phyloP scores from a whole-genome alignment of 64 coral and sea anemone genomes.

The Pocillopora damicornis region DNA sequence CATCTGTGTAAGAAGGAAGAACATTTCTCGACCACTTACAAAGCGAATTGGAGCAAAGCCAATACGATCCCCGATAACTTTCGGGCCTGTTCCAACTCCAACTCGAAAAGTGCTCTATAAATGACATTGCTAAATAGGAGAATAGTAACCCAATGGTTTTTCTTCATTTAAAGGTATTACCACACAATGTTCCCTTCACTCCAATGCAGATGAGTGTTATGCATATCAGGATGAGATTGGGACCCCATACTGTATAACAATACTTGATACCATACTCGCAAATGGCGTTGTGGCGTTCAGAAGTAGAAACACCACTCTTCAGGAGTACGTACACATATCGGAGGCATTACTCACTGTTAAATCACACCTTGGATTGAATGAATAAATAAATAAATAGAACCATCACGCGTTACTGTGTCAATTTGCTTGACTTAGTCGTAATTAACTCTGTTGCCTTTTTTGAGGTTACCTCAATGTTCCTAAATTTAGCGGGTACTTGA shows the following conservation, averaged over 20 bases:
- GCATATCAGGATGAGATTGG: slow-evolving; percentile 80
- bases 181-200: slow-evolving; percentile 10
- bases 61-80: no score
- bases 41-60: no score
- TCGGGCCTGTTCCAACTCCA: no score
- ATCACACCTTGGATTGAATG: slow-evolving; percentile 47
- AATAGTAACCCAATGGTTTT: background rate
- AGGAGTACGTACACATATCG: slow-evolving; percentile 92
- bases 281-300: slow-evolving; percentile 88
- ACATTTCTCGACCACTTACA: no score
- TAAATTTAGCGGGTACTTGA: no score
- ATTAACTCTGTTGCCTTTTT: no score
- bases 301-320: slow-evolving; percentile 84
- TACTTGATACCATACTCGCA: slow-evolving; percentile 59
- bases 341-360: slow-evolving; percentile 83
- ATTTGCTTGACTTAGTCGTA: background rate
- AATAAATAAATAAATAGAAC: background rate
- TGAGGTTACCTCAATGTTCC: no score
- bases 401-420: background rate
- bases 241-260: slow-evolving; percentile 87
- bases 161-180: slow-evolving; percentile 46
- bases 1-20: no score
- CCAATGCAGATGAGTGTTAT: slow-evolving; percentile 42
- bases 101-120: no score
- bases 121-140: background rate